Base-by-base conservation (phyloP, 2,888 invertebrate species). In the Cryptocheilus praepositus region DNA sequence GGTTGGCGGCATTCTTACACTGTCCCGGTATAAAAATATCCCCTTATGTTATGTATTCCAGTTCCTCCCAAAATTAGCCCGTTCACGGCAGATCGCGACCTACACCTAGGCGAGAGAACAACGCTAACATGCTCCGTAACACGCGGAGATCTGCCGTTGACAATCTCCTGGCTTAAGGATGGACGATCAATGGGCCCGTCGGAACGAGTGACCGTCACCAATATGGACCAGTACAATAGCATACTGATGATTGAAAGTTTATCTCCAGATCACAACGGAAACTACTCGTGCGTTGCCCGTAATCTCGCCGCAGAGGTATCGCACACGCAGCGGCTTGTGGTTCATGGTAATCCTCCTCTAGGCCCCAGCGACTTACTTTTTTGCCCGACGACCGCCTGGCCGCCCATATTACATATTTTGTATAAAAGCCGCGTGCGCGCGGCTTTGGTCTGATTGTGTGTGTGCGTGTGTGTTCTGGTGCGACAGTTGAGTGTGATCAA, bases 1-100 rank as follows among this genome's bases (percentile, higher is more conserved):
- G 36, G 36, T 11, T 36, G 36, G 36, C 36, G 8, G 1, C 11
- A 7, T 36, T 11, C 36, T 36, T 36, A 36, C 25, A 25, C 36
- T 11, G 36, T 36, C 36, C 36, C 36, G 36, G 36, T 36, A 36
- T 36, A 36, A 36, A 36, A 36, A 11, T 36, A 4, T 36, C 36
- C 36, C 11, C 36, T 36, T 36, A 11, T 36, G 36, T 36, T 36
- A 7, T 36, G 36, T 79, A 74, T 91, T 91, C 79, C 92, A 93
- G 94, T 94, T 90, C 94, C 94, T 84, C 94, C 94, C 83, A 94
- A 94, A 91, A 91, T 94, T 90, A 94, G 93, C 89, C 93, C 94
- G 76, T 94, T 94, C 90, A 90, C 90, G 82, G 91, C 93, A 70
- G 93, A 93, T 83, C 91, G 93, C 80, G 92, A 92, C 80, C 90